Evolutionary conservation across 2,888 invertebrate genomes (phyloP), one percentile per base, ranked within the genome.

Genomic region (Dinocampus coccinellae): DNA sequence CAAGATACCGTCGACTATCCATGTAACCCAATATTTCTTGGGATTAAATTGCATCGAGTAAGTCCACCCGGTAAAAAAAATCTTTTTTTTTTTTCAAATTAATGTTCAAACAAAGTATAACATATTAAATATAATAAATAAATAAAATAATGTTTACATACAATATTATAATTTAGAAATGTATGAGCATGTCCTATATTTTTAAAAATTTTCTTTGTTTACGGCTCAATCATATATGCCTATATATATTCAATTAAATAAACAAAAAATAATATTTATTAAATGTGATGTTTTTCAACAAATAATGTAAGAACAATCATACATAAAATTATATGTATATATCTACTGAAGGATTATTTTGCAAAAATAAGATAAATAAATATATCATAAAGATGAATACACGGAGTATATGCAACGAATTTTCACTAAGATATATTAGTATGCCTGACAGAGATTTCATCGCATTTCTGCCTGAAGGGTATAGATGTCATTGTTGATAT

Each of bases 401-500:
- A 11, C 47, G 16, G 7, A 57, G 16, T 47, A 57, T 64, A 65
- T 65, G 70, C 66, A 61, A 64, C 58, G 72, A 70, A 47, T 57
- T 75, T 74, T 6, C 71, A 69, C 72, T 65, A 73, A 34, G 20
- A 24, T 29, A 79, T 73, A 75, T 67, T 63, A 58, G 67, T 64
- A 71, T 69, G 70, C 55, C 63, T 65, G 61, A 71, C 58, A 65
- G 61, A 70, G 66, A 74, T 4, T 22, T 39, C 39, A 22, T 42
- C 3, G 22, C 6, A 29, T 76, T 73, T 76, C 80, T 79, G 84
- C 85, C 85, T 47, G 79, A 84, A 83, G 84, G 86, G 86, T 84
- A 83, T 84, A 85, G 83, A 85, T 86, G 86, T 87, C 86, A 86
- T 86, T 86, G 86, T 85, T 86, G 86, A 86, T 86, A 85, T 86